phyloP scores from a whole-genome alignment of 1,140 invertebrate species.

The Rhizoglyphus robini region DNA sequence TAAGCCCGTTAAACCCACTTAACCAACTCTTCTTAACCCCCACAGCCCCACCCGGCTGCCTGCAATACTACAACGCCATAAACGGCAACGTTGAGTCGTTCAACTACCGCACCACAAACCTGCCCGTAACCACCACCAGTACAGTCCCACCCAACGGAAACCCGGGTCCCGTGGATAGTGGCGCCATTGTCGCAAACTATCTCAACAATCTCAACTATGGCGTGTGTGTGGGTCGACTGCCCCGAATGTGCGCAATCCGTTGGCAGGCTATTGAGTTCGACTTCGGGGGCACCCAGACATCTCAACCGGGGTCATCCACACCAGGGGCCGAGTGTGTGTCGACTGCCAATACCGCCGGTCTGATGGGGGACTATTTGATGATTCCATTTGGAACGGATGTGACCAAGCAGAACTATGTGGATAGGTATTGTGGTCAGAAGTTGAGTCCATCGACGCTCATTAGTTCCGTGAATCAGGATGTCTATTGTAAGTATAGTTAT shows the following conservation, averaged over 20 bases:
- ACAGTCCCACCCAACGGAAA: background rate
- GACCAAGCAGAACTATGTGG: background rate
- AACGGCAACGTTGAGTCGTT: conserved; percentile 56
- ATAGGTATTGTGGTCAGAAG: conserved; percentile 23
- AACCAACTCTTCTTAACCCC: background rate
- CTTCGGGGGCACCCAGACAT: conserved; percentile 19
- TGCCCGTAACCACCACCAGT: background rate
- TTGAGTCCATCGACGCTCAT: conserved; percentile 1
- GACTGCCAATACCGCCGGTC: background rate
- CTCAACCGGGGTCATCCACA: background rate
- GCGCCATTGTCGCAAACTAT: conserved; percentile 18
- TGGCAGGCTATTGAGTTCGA: conserved; percentile 23
- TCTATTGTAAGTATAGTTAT: conserved; percentile 20
- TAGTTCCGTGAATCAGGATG: conserved; percentile 13
- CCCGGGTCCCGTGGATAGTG: background rate
- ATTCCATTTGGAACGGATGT: conserved; percentile 18
- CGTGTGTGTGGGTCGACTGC: conserved; percentile 39
- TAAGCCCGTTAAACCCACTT: background rate
- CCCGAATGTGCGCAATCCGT: conserved; percentile 21
- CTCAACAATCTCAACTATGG: conserved; percentile 60
- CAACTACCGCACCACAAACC: conserved; percentile 32
- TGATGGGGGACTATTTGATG: conserved; percentile 20
- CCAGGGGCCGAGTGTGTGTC: conserved; percentile 9
- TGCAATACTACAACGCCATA: conserved; percentile 54
- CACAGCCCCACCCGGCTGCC: conserved; percentile 54